A percentile compares a stretch with the other conserved stretches of the same genome.
Conservation (phyloP, 2,888 invertebrate genomes). For the Hydrotaea diabolus region DNA sequence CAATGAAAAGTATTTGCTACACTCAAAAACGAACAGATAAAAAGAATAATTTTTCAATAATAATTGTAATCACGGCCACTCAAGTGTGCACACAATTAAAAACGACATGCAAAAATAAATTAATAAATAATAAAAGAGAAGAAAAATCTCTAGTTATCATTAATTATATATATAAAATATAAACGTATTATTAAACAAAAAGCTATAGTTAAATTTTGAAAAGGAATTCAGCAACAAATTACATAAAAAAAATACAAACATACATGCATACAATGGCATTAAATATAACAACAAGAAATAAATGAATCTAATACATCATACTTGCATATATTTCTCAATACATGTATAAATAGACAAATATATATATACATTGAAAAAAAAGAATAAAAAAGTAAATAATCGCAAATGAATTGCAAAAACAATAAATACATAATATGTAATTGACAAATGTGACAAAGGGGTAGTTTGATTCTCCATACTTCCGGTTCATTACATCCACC, state of each 20-base stretch:
- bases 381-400: slow-evolving; percentile 11
- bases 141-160: slow-evolving; percentile 45
- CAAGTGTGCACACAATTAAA: slow-evolving; percentile 38
- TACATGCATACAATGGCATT: slow-evolving; percentile 23
- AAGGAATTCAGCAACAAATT: slow-evolving; percentile 33
- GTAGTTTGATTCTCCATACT: slow-evolving; percentile 66
- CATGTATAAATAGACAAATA: slow-evolving; percentile 36
- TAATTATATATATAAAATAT: slow-evolving; percentile 42
- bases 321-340: slow-evolving; percentile 35
- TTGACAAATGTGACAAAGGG: slow-evolving; percentile 33
- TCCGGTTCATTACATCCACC: slow-evolving; percentile 50
- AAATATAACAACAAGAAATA: slow-evolving; percentile 5
- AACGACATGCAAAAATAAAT: slow-evolving; percentile 41
- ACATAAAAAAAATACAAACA: slow-evolving; percentile 6
- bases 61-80: slow-evolving; percentile 32
- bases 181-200: slow-evolving; percentile 24
- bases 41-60: not conserved
- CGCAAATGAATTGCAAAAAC: slow-evolving; percentile 39
- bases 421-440: slow-evolving; percentile 44
- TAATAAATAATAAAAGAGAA: too few species aligned
- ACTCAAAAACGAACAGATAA: not conserved
- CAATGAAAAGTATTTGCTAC: slow-evolving; percentile 18
- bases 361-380: slow-evolving; percentile 34
- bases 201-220: slow-evolving; percentile 56
- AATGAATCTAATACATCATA: slow-evolving; percentile 31